Evolutionary conservation across 2,888 invertebrate genomes (phyloP).

Genomic region (Griposia aprilina): DNA sequence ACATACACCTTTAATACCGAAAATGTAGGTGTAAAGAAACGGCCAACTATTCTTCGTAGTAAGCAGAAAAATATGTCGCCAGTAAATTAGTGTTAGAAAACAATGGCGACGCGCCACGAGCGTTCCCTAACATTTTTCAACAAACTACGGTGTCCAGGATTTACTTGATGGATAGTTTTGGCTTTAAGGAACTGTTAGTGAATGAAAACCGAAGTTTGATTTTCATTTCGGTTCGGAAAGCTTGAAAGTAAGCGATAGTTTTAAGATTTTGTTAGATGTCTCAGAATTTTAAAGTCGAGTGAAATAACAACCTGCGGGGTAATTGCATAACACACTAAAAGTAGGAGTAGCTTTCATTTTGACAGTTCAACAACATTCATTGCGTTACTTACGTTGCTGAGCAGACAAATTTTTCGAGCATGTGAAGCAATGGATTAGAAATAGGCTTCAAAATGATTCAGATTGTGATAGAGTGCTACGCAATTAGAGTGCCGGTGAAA

Average conservation of each 20-base stretch:
- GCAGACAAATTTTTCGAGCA: too few species aligned
- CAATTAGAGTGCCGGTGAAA: too few species aligned
- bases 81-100: constrained; percentile 78
- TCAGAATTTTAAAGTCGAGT: not conserved
- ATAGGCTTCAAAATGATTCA: too few species aligned
- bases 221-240: not conserved
- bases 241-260: not conserved
- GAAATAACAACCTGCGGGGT: not conserved
- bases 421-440: too few species aligned
- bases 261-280: not conserved
- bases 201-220: constrained; percentile 37
- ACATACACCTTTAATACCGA: constrained; percentile 54
- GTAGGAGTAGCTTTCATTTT: too few species aligned
- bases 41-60: constrained; percentile 69
- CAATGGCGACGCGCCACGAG: constrained; percentile 69
- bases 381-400: too few species aligned
- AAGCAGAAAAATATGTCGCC: constrained; percentile 74
- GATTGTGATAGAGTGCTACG: too few species aligned
- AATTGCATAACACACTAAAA: too few species aligned
- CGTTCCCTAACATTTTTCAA: constrained; percentile 72
- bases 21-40: constrained; percentile 61
- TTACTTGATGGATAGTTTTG: constrained; percentile 48
- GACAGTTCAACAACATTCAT: too few species aligned
- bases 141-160: constrained; percentile 65
- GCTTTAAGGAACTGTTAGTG: constrained; percentile 28